Base-by-base conservation (phyloP, 2,797 vertebrate genomes). In the Etheostoma nigrum region DNA sequence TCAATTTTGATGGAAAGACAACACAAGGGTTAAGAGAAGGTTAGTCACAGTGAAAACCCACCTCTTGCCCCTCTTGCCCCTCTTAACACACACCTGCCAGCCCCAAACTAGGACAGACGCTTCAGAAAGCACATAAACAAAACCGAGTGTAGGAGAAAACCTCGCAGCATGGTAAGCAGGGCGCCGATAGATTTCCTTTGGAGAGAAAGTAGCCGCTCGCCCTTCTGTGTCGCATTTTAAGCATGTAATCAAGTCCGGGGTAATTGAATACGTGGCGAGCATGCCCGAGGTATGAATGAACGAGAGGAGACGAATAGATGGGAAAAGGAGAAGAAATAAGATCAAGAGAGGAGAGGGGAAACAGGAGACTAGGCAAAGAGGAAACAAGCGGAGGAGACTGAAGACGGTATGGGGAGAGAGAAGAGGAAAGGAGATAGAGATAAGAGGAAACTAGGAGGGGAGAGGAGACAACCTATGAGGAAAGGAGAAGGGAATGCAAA, bases 201-300 rank as follows among this genome's bases (percentile, higher is more conserved):
- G 65, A 76, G 73, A 76, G 77, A 83, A 86, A 91, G 84, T 85
- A 77, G 88, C 91, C 67, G 64, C 65, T 93, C 74, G 74, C 81
- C 85, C 88, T 87, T 89, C 90, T 86, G 77, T 78, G 89, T 83
- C 69, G 72, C 86, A 84, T 89, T 89, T 86, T 88, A 90, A 93
- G 83, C 86, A 85, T 84, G 86, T 89, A 92, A 92, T 93, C 88
- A 92, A 89, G 86, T 89, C 84, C 67, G 0, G 79, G 76, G 83
- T 92, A 91, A 94, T 93, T 93, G 89, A 94, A 93, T 90, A 92
- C 88, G 89, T 92, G 91, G 82, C 1, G 9, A 67, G 90, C 82
- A 93, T 93, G 76, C 70, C 72, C 0, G 18, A 87, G 71, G 58
- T 12, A 30, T 23, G 73, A 47, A 30, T 23, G 73, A 47, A 15